These are phyloP conservation scores for Aix galericulata DNA, from an alignment of 2,113 vertebrate species.

Conservation along the genomic window DNA sequence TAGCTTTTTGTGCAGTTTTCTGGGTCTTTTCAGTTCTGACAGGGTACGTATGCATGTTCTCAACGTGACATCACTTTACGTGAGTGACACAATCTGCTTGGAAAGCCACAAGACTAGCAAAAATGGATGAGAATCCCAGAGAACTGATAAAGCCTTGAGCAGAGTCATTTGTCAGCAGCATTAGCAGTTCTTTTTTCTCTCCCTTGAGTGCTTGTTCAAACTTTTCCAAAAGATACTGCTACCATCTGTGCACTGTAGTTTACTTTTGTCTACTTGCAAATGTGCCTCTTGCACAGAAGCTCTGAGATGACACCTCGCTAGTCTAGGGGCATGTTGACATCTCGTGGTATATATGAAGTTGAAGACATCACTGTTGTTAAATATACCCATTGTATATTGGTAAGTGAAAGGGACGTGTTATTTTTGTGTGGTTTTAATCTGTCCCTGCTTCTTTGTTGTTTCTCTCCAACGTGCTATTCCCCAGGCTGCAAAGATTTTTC, in stretches of 20 bases:
- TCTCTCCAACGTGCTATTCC: not conserved
- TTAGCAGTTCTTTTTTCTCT: not conserved
- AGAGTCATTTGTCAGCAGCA: not conserved
- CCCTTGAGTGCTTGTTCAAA: not conserved
- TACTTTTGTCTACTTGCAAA: not conserved
- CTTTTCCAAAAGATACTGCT: not conserved
- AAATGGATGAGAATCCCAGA: not conserved
- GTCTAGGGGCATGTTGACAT: not conserved
- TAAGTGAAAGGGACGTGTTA: not conserved
- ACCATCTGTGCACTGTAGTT: not conserved
- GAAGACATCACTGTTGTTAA: not conserved
- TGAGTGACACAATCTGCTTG: not conserved
- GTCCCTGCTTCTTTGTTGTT: not conserved
- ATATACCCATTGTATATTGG: not conserved
- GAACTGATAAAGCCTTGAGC: not conserved
- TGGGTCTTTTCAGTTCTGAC: not conserved
- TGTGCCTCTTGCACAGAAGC: not conserved
- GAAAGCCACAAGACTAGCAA: not conserved
- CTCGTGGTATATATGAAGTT: not conserved
- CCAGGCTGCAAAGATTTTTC: not conserved
- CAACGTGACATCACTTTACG: not conserved
- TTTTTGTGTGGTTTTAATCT: slow-evolving; percentile 2
- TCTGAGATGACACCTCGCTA: not conserved
- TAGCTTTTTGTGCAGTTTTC: not conserved
- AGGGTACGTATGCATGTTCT: rapidly evolving